Evolutionary conservation across 2,797 vertebrate genomes (phyloP), one percentile per base, ranked within the genome.

Genomic region (Siniperca obscura): DNA sequence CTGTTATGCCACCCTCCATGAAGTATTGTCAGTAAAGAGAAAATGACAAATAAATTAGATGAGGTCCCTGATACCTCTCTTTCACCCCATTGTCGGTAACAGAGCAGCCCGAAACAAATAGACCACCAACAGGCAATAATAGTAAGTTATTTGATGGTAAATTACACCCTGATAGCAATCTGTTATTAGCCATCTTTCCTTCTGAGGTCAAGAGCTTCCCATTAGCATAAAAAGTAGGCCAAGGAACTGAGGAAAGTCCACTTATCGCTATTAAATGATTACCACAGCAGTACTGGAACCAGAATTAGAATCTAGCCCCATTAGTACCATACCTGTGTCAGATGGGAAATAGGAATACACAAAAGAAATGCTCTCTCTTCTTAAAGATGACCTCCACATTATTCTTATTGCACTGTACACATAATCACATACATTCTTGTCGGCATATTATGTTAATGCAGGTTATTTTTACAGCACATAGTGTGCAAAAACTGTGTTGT

Each of bases 201-300:
- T 52, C 14, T 27, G 30, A 70, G 11, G 46, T 25, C 22, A 56
- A 84, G 40, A 46, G 53, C 14, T 19, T 57, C 0, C 1, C 7
- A 81, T 81, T 81, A 71, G 13, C 66, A 76, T 67, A 67, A 16
- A 68, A 80, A 82, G 76, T 71, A 68, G 74, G 83, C 2, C 73
- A 81, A 56, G 42, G 22, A 78, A 2, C 22, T 36, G 21, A 44
- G n/a, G 25, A 13, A 59, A 36, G 17, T 56, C 53, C 14, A 22
- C 7, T 42, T 14, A 34, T 6, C 1, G 53, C 11, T 22, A 5
- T 19, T 1, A 59, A 55, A 74, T 52, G 34, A 67, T 34, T 22
- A 59, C 2, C 21, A 10, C 22, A 30, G 52, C 48, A 44, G 36
- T 22, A 34, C 17, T 36, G n/a, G 11, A 68, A n/a, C n/a, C 22